A percentile compares a stretch with the other conserved stretches of the same genome.
phyloP scores from a whole-genome alignment of 2,888 invertebrate species.

The Pyrgus malvae region DNA sequence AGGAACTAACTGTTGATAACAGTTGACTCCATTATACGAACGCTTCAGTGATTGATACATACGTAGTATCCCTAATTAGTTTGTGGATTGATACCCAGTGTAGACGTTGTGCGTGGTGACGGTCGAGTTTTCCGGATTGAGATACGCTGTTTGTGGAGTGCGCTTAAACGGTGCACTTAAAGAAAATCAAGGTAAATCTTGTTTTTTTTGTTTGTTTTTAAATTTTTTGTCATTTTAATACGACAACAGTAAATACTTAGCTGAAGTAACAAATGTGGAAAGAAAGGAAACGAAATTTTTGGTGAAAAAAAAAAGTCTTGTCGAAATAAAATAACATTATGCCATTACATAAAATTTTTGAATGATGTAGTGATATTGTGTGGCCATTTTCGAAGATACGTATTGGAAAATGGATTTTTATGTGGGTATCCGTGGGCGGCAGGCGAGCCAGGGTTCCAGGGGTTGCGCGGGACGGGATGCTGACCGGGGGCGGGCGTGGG shows the following conservation, averaged over 20 bases:
- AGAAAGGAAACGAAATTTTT: too few relatives aligned
- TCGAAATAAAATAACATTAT: too few relatives aligned
- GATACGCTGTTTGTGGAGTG: too few relatives aligned
- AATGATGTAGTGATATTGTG: not conserved
- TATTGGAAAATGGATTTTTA: slow-evolving; percentile 39
- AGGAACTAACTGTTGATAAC: slow-evolving; percentile 13
- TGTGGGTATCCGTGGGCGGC: slow-evolving; percentile 60
- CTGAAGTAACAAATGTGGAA: too few relatives aligned
- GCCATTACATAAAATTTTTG: not conserved
- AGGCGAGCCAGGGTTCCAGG: slow-evolving; percentile 50
- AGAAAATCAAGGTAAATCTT: not conserved
- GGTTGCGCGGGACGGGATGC: slow-evolving; percentile 36
- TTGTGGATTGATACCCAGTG: too few relatives aligned
- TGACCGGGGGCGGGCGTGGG: slow-evolving; percentile 55
- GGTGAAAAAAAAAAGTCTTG: too few relatives aligned
- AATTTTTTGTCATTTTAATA: not conserved
- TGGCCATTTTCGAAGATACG: slow-evolving; percentile 11
- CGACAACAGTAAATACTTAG: too few relatives aligned
- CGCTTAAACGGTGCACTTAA: not conserved
- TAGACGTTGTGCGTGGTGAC: too few relatives aligned
- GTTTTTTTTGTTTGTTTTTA: not conserved
- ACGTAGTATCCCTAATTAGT: too few relatives aligned
- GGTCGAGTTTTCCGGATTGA: too few relatives aligned
- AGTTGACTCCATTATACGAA: not conserved
- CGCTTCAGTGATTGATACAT: slow-evolving; percentile 9